Evolutionary conservation across 2,797 vertebrate species (phyloP).

Genomic region (Potorous gilbertii): DNA sequence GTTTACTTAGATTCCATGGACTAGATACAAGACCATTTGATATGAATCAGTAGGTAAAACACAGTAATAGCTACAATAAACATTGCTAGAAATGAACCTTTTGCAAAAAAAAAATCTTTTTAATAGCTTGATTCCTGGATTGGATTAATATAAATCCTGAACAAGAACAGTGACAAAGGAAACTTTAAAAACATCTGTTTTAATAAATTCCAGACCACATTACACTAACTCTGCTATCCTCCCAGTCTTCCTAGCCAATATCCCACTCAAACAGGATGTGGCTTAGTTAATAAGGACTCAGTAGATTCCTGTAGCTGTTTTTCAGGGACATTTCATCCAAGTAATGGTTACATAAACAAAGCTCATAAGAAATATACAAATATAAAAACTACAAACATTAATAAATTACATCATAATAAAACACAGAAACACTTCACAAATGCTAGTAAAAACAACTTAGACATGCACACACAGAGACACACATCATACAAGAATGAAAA

Average conservation of each 20-base stretch:
- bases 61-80: constrained; percentile 92
- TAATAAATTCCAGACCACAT: constrained; percentile 81
- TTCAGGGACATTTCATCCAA: constrained; percentile 87
- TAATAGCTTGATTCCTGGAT: constrained; percentile 85
- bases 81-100: constrained; percentile 94
- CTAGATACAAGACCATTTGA: constrained; percentile 90
- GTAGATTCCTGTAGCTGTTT: constrained; percentile 84
- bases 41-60: constrained; percentile 92
- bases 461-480: too few species aligned
- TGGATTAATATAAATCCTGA: constrained; percentile 86
- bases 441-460: constrained; percentile 98
- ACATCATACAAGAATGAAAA: constrained; percentile 92
- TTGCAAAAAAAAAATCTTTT: constrained; percentile 86
- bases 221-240: constrained; percentile 79
- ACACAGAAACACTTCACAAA: constrained; percentile 99
- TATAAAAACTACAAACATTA: constrained; percentile 99
- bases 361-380: constrained; percentile 99
- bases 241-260: constrained; percentile 63
- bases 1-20: constrained; percentile 89
- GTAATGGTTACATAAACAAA: constrained; percentile 97
- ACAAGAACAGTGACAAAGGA: constrained; percentile 81
- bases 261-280: constrained; percentile 75
- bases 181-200: constrained; percentile 80
- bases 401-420: too few species aligned
- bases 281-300: constrained; percentile 83